These are phyloP conservation scores for Catotricha subobsoleta DNA, from an alignment of 2,888 invertebrate species.

Conservation along the genomic window DNA sequence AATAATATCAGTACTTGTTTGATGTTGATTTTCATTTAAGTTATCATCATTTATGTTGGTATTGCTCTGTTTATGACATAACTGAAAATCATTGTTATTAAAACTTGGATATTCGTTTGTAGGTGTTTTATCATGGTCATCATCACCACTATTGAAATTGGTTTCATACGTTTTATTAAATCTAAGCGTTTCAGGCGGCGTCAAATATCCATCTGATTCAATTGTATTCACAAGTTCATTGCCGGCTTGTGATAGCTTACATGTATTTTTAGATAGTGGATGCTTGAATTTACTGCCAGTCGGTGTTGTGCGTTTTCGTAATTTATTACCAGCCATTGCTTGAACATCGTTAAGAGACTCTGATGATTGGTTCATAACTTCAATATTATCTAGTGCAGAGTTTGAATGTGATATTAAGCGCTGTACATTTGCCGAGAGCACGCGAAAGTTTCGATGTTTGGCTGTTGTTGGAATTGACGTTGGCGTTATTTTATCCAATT, in stretches of 20 bases:
- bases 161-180: neutral
- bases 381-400: slow-evolving; percentile 18
- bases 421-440: slow-evolving; percentile 34
- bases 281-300: neutral
- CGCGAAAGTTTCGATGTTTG: slow-evolving; percentile 22
- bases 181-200: slow-evolving; percentile 14
- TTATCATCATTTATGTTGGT: slow-evolving; percentile 8
- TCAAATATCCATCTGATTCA: slow-evolving; percentile 14
- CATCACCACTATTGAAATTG: neutral
- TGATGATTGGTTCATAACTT: slow-evolving; percentile 2
- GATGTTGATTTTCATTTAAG: too few species aligned
- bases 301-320: neutral
- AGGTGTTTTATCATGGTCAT: slow-evolving; percentile 21
- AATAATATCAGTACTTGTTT: too few species aligned
- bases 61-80: neutral
- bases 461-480: neutral
- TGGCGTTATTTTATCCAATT: neutral
- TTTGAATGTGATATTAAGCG: slow-evolving; percentile 36
- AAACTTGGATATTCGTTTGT: slow-evolving; percentile 15
- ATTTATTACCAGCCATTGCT: neutral
- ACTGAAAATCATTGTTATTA: slow-evolving; percentile 8
- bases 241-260: slow-evolving; percentile 25
- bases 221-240: slow-evolving; percentile 24
- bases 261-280: slow-evolving; percentile 25
- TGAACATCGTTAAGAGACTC: neutral